Conservation (phyloP, 2,113 vertebrate genomes). For the Ciconia maguari region DNA sequence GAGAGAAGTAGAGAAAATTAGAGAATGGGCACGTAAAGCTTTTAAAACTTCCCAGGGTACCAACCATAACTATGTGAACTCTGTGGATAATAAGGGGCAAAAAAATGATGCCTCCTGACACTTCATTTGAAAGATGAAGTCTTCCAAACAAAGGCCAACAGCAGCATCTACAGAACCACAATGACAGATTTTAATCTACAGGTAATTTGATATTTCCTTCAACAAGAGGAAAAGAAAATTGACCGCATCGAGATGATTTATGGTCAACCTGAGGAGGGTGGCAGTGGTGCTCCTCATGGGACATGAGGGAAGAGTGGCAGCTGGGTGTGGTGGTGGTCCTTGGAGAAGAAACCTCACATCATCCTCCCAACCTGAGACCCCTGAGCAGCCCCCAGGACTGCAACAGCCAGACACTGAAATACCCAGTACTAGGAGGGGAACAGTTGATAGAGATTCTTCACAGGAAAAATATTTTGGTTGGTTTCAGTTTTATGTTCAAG, state of each 20-base stretch:
- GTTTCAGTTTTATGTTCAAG: background rate
- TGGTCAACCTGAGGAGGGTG: background rate
- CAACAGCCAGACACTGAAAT: background rate
- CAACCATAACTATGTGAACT: background rate
- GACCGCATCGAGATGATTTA: accelerated
- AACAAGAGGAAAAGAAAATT: background rate
- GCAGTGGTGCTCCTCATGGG: accelerated
- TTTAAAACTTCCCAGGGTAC: background rate
- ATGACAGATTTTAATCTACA: too few species aligned
- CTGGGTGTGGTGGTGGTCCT: too few species aligned
- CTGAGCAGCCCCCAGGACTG: background rate
- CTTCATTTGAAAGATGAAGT: background rate
- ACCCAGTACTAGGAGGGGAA: background rate
- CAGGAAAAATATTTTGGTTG: background rate
- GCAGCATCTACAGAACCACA: background rate
- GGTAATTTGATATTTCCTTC: background rate
- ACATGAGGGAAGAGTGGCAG: background rate
- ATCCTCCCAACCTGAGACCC: background rate
- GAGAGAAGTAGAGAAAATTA: background rate
- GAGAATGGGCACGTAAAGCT: accelerated
- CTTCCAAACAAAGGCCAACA: background rate
- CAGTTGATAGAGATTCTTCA: background rate
- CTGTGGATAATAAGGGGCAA: background rate
- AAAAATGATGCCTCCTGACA: background rate
- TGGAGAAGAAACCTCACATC: background rate